Base-by-base conservation (phyloP, 2,797 vertebrate genomes). In the Tragopan temminckii region DNA sequence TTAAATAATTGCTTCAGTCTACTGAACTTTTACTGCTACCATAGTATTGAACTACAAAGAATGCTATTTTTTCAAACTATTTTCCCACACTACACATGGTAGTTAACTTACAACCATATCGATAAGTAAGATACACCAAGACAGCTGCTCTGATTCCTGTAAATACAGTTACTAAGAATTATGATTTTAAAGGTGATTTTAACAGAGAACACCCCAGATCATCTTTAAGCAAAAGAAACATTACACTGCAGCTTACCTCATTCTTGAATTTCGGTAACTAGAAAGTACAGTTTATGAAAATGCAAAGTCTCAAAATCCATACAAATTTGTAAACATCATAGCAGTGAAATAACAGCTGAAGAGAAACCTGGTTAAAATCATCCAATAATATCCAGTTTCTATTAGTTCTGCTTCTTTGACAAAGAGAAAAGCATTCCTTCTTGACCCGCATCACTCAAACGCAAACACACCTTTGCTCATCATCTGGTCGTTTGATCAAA, bases 401-500 rank as follows among this genome's bases (percentile, higher is more conserved):
- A 36, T 33, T 27, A 66, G 33, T 74, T 77, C 35, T 66, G 48
- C 66, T 88, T 67, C 27, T 80, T 27, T 78, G 27, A 83, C 46
- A 88, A 38, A 82, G 31, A 66, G 80, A 62, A 50, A 70, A 13
- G 14, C 2, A 9, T 24, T 77, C 57, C 24, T 63, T 70, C 59
- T 88, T n/a, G 27, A 68, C 91, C 81, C 45, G 10, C 43, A 86
- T n/a, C 25, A 64, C 62, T 90, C 25, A 85, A 77, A 84, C 4
- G 5, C 50, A 71, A 38, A 97, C 97, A 72, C 89, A 99, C 99
- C 99, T 99, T 97, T 99, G 99, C 92, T 99, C 99, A 91, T 99
- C 99, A 80, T 99, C 99, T 25, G 99, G 99, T 93, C 99, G 98
- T 97, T 99, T 99, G 97, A 99, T 99, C 95, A 99, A 98, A 97